Base-by-base conservation (phyloP, 2,888 invertebrate genomes). In the Netelia inedita region DNA sequence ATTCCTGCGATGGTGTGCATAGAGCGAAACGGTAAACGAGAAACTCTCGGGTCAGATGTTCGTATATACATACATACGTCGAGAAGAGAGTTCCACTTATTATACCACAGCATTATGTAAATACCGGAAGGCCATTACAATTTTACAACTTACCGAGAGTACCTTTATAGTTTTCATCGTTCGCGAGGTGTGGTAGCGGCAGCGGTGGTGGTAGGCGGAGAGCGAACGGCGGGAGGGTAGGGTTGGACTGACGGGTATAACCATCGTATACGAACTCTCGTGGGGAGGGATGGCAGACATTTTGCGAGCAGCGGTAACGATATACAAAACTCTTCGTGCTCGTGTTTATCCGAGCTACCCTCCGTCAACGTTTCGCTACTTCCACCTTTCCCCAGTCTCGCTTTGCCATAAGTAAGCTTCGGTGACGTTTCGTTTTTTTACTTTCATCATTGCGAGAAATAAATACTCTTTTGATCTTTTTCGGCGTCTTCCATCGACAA, bases 121-220 rank as follows among this genome's bases (percentile, higher is more conserved):
- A 93, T 92, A 92, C 91, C 91, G 91, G 90, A 91, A 92, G 91
- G 88, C 92, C 90, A 92, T 92, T 92, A 92, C 90, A 91, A 92
- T 93, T 93, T 92, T 92, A 92, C 92, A 93, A 92, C 91, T 92
- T 91, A 90, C 89, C 88, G 89, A 89, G 89, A 91, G 91, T 91
- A 89, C 90, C 89, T 92, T 92, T 91, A 92, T 90, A 91, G 91
- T 92, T 93, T 35, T 90, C 91, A 90, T 91, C 90, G 90, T 89
- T 88, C 85, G 82, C 79, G 87, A 89, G 87, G 75, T 76, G 2
- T 76, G 55, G 72, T 35, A 6, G 35, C 6, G 6, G 35, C 6
- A 6, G 35, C 35, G 35, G 1, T 35, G 35, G 35, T 35, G 6
- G 35, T 35, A 35, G 35, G 35, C 35, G 35, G 35, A 1, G 35